phyloP scores from a whole-genome alignment of 2,888 invertebrate genomes.

The Andrena chrysosceles region DNA sequence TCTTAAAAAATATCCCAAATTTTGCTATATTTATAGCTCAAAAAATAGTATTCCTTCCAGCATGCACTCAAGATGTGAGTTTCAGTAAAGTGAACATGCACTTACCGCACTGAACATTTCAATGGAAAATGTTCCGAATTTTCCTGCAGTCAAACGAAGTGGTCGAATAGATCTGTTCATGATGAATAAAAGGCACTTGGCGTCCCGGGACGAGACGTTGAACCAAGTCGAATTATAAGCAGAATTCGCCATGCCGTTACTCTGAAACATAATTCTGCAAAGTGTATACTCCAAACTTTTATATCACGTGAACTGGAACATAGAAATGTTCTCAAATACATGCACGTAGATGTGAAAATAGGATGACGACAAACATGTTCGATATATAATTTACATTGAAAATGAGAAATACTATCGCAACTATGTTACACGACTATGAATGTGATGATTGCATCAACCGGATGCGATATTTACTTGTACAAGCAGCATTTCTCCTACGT shows the following conservation, averaged over 20 bases:
- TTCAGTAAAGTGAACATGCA: no score
- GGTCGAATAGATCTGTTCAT: conserved; percentile 67
- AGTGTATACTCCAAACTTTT: no score
- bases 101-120: conserved; percentile 73
- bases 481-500: conserved; percentile 71
- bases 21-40: no score
- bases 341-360: not conserved
- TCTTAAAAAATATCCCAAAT: no score
- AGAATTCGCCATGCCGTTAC: conserved; percentile 62
- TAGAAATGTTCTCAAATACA: no score
- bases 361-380: not conserved
- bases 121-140: conserved; percentile 74
- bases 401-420: not conserved
- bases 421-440: not conserved
- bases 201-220: conserved; percentile 57
- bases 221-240: conserved; percentile 74
- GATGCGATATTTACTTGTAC: conserved; percentile 28
- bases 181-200: conserved; percentile 65
- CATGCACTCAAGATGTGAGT: no score
- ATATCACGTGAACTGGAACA: no score
- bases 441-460: not conserved
- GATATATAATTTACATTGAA: not conserved
- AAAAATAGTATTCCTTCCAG: no score
- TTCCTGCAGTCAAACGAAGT: conserved; percentile 74
- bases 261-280: conserved; percentile 56